Evolutionary conservation across 2,888 invertebrate species (phyloP), one percentile per base, ranked within the genome.

Genomic region (Heliconius ethilla): DNA sequence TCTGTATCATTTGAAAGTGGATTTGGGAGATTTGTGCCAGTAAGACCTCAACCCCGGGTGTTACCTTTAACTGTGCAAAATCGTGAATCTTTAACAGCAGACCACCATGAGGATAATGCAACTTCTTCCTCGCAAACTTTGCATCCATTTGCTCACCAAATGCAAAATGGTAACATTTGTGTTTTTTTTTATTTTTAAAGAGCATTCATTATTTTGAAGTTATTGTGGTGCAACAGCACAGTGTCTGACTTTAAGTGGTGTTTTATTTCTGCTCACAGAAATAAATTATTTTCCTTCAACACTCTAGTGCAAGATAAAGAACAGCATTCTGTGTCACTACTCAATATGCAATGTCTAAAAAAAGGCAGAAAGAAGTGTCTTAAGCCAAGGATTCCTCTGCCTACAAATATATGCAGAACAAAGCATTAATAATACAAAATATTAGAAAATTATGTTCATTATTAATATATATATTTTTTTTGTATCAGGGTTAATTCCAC

Each of bases 21-120:
- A 76, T 92, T 93, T 85, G 92, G 94, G 82, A 89, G 95, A 83
- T 95, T 94, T 89, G 95, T 95, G 62, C 95, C 94, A 63, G 95
- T 95, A 37, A 88, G 95, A 82, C 95, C 95, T 2, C 95, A 95
- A 83, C 95, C 95, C 5, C 89, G 94, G 67, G 92, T 89, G 18
- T 85, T 94, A 78, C 94, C 94, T 2, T 83, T 94, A 81, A 92
- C 92, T 83, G 92, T 90, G 10, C 94, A 94, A 83, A 93, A 91
- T 82, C 90, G 93, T 76, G 93, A 94, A 80, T 90, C 88, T 82
- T 86, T 92, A 84, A 82, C 88, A 3, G 79, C 86, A 79, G 93
- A 94, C 63, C 91, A 91, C 76, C 89, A 91, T 79, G 93, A 94
- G 73, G 94, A 94, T 86, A 86, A 89, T 77, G 86, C 88, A 55